Evolutionary conservation across 2,113 vertebrate genomes (phyloP).

Genomic region (Scomber colias): DNA sequence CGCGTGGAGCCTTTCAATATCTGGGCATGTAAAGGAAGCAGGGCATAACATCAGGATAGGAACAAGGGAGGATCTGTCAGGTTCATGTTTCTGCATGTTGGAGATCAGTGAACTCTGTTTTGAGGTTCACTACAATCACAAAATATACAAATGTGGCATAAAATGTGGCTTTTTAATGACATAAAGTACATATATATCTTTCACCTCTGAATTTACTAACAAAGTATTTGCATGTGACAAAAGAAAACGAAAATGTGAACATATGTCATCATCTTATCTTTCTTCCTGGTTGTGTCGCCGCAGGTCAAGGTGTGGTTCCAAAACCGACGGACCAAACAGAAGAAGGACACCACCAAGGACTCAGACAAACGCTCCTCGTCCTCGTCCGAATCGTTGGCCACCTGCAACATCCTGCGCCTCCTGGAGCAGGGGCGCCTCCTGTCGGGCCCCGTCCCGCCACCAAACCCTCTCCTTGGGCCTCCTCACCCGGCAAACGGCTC

Average conservation of each 20-base stretch:
- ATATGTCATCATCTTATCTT: background rate
- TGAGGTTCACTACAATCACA: background rate
- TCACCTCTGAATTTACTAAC: background rate
- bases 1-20: background rate
- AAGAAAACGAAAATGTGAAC: background rate
- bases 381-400: conserved; percentile 91
- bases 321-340: conserved; percentile 97
- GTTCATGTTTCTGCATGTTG: background rate
- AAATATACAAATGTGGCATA: background rate
- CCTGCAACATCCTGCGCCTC: conserved; percentile 93
- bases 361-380: conserved; percentile 88
- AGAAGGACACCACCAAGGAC: conserved; percentile 96
- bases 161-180: background rate
- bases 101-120: background rate
- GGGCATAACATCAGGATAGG: background rate
- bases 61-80: background rate
- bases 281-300: conserved; percentile 4
- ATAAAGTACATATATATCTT: background rate
- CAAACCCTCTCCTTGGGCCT: conserved; percentile 84
- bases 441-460: conserved; percentile 84
- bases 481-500: conserved; percentile 76
- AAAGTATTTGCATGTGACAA: background rate
- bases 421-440: conserved; percentile 93
- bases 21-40: background rate
- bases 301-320: conserved; percentile 99